phyloP scores from a whole-genome alignment of 1,140 invertebrate genomes.

The Drosophila pruinosa region DNA sequence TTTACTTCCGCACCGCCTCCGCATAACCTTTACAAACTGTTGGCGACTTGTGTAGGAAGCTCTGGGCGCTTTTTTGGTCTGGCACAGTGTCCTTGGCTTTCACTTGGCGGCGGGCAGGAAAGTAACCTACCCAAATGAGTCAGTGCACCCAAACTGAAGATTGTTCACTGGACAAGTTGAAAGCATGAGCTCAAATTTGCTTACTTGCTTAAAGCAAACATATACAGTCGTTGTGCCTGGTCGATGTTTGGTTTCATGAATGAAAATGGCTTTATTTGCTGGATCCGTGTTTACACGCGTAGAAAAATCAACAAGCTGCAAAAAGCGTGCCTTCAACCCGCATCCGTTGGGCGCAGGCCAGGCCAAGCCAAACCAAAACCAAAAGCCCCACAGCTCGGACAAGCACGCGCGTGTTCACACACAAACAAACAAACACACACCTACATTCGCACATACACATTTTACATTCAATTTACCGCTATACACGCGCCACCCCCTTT shows the following conservation, averaged over 20 bases:
- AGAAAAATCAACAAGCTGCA: conserved; percentile 77
- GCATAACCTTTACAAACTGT: neutral
- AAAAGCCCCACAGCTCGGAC: neutral
- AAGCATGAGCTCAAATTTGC: neutral
- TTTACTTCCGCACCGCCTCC: neutral
- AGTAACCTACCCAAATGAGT: neutral
- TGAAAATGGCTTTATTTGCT: conserved; percentile 63
- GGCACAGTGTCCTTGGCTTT: neutral
- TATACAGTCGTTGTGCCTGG: neutral
- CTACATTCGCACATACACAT: conserved; percentile 1
- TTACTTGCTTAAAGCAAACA: neutral
- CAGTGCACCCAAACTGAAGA: conserved; percentile 7
- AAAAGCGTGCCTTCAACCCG: conserved; percentile 40
- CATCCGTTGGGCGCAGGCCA: conserved; percentile 3
- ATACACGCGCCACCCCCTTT: conserved; percentile 26
- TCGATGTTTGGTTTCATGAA: conserved; percentile 29
- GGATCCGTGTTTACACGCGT: conserved; percentile 66
- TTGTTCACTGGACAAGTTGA: neutral
- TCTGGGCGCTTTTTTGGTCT: neutral
- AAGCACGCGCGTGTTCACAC: conserved; percentile 59
- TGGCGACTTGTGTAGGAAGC: conserved; percentile 12
- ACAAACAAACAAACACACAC: conserved; percentile 27
- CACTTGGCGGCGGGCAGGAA: too few species aligned
- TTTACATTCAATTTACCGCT: conserved; percentile 19
- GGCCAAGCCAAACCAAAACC: neutral